Conservation (phyloP, 2,888 invertebrate genomes). For the Clanis bilineata region DNA sequence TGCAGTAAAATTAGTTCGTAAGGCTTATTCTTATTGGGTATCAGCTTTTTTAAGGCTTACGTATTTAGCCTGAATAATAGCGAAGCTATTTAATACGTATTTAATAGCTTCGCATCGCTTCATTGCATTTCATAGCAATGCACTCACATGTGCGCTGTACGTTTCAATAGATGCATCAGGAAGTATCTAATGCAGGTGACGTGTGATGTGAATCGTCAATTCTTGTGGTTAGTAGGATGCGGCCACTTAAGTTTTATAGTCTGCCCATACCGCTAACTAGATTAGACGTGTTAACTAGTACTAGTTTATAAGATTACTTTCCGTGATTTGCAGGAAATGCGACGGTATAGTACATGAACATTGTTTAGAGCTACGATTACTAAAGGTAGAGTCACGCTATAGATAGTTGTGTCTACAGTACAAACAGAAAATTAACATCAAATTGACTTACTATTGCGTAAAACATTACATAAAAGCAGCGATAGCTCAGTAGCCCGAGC, state of each 20-base stretch:
- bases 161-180: not conserved
- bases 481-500: no score
- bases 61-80: no score
- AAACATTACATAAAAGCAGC: no score
- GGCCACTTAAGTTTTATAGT: not conserved
- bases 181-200: not conserved
- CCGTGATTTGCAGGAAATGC: not conserved
- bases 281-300: slow-evolving; percentile 5
- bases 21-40: no score
- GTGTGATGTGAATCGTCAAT: not conserved
- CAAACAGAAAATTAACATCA: no score
- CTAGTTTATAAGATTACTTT: not conserved
- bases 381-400: no score
- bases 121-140: not conserved
- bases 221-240: slow-evolving; percentile 1
- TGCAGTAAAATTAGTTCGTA: no score
- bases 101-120: not conserved
- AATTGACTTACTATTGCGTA: no score
- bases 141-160: not conserved
- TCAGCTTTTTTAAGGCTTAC: no score
- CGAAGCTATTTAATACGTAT: no score
- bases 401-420: no score
- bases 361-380: not conserved
- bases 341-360: not conserved
- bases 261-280: not conserved